Evolutionary conservation across 2,113 vertebrate species (phyloP), one percentile per base, ranked within the genome.

Genomic region (Opisthocomus hoazin): DNA sequence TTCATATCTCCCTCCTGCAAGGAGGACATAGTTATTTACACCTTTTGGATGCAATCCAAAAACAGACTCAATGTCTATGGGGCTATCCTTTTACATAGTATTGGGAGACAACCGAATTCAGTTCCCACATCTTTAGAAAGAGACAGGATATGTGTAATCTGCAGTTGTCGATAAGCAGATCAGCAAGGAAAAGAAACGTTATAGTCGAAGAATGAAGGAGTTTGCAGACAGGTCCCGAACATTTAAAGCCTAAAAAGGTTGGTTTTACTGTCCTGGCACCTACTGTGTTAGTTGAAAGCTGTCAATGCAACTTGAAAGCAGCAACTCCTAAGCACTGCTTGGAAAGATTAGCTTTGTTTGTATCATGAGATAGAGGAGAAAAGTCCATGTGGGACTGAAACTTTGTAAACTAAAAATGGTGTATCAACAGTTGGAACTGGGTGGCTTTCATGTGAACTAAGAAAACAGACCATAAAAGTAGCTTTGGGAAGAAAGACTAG

Each of bases 61-160:
- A 36, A 15, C 24, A 51, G 37, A 15, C 22, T 19, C 43, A 58
- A 53, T 4, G 5, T 34, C 41, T 37, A 15, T 5, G 46, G 12
- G 11, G 17, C 58, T 70, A 50, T 0, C 23, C 7, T 70, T 54
- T 39, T 22, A 39, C 21, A 23, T 4, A 11, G n/a, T 57, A 51
- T 37, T 5, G 2, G 13, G 14, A 68, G 15, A 71, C 12, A 80
- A 73, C 7, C 18, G n/a, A 89, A 60, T 74, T 56, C 12, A 48
- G 16, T 65, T 43, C 27, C 76, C 80, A 18, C 10, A 41, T n/a
- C 45, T 70, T 27, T 12, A 36, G 45, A 82, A 63, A 71, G 29
- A 75, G 56, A n/a, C 9, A 53, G 43, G 22, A 63, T 23, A n/a
- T 1, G 3, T 0, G 0, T 39, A 17, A 58, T 24, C 26, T 51